phyloP scores from a whole-genome alignment of 2,797 vertebrate genomes.

The Cyclopterus lumpus region DNA sequence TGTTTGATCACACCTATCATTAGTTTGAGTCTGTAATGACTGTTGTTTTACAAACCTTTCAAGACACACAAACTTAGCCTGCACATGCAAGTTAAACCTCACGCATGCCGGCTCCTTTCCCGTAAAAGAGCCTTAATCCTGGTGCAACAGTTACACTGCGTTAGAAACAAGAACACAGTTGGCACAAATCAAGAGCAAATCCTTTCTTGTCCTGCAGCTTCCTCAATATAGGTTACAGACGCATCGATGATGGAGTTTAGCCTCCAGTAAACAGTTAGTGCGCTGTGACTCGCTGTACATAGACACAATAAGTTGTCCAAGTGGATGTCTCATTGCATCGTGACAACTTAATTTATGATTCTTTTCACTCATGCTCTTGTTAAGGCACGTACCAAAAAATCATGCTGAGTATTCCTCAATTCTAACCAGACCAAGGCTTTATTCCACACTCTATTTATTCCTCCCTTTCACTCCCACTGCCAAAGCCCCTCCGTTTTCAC shows the following conservation, averaged over 20 bases:
- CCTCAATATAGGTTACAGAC: slow-evolving; percentile 55
- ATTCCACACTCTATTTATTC: slow-evolving; percentile 66
- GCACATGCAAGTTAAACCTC: slow-evolving; percentile 73
- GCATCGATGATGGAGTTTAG: slow-evolving; percentile 42
- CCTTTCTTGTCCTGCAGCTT: slow-evolving; percentile 62
- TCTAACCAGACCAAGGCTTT: slow-evolving; percentile 59
- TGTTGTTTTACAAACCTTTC: slow-evolving; percentile 41
- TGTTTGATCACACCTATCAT: slow-evolving; percentile 26
- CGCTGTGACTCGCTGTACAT: slow-evolving; percentile 34
- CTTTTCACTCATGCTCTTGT: slow-evolving; percentile 41
- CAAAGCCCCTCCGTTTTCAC: slow-evolving; percentile 64
- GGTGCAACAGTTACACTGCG: slow-evolving; percentile 70
- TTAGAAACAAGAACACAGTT: slow-evolving; percentile 74
- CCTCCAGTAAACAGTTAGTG: slow-evolving; percentile 32
- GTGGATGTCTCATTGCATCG: slow-evolving; percentile 22
- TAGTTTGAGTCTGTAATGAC: slow-evolving; percentile 27
- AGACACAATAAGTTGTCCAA: slow-evolving; percentile 41
- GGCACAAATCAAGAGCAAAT: slow-evolving; percentile 70
- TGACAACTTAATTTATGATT: slow-evolving; percentile 58
- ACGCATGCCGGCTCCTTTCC: slow-evolving; percentile 71
- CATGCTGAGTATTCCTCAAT: slow-evolving; percentile 41
- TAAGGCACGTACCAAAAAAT: slow-evolving; percentile 37
- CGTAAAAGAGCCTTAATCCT: slow-evolving; percentile 69
- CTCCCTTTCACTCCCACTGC: slow-evolving; percentile 60
- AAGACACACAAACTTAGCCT: slow-evolving; percentile 38